Evolutionary conservation across 2,888 invertebrate species (phyloP), one percentile per base, ranked within the genome.

Genomic region (Saturnia japonica): DNA sequence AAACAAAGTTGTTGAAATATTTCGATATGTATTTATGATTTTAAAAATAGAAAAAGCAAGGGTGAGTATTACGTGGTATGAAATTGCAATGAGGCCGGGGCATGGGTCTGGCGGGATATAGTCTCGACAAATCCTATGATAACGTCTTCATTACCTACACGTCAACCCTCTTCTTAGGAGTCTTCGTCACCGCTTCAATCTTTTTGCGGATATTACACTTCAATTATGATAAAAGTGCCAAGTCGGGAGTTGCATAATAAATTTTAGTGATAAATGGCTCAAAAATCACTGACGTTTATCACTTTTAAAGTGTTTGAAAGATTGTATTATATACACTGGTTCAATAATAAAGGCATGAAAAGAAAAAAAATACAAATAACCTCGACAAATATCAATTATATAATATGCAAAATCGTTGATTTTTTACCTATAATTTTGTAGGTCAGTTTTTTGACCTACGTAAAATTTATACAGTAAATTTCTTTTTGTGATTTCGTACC

Each of bases 171-270:
- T 85, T 93, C 92, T 86, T 78, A 80, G 71, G 76, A 85, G 86
- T 90, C 88, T 88, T 85, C 88, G 88, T 88, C 89, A 87, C 83
- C 82, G 78, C 88, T 88, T 88, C 91, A 91, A 92, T 92, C 91
- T 92, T 89, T 91, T 88, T 85, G 86, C 91, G 91, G 91, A 93
- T 91, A 92, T 93, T 92, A 91, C 88, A 81, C 88, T 87, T 85
- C 89, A 91, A 90, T 91, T 91, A 91, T 91, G 89, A 90, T 87
- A 89, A 87, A 89, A 88, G 87, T 82, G 85, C 78, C 80, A 85
- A 82, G 87, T 87, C 84, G 83, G 78, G 83, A 80, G 81, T 82
- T 88, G 86, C 88, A 90, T 87, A 87, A 89, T 88, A 86, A 89
- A 84, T 84, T 73, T 80, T 78, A 75, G 82, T 91, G 90, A 91